phyloP scores from a whole-genome alignment of 2,113 vertebrate species.

The Pontoporia blainvillei region DNA sequence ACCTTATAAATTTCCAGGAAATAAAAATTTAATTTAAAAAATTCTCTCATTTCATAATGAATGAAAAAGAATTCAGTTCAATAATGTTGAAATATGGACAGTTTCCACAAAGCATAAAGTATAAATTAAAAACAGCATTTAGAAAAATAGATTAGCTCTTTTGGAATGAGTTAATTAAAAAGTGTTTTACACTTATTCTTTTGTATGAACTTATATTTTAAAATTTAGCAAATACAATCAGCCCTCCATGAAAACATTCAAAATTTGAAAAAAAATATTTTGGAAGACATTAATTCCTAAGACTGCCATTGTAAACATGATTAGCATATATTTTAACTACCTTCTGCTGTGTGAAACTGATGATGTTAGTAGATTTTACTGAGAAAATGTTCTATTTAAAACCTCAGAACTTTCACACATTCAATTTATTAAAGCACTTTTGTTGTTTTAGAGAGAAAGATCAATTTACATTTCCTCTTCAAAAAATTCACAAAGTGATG shows the following conservation, averaged over 20 bases:
- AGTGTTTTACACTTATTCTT: background rate
- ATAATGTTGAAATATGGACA: background rate
- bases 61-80: background rate
- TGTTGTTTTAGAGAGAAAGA: conserved; percentile 23
- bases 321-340: conserved; percentile 47
- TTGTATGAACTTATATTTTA: background rate
- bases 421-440: conserved; percentile 41
- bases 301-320: conserved; percentile 3
- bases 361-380: conserved; percentile 54
- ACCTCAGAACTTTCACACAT: conserved; percentile 20
- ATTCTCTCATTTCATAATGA: background rate
- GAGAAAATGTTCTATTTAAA: conserved; percentile 61
- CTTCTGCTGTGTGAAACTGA: conserved; percentile 48
- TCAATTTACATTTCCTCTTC: conserved; percentile 26
- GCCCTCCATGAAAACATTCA: background rate
- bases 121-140: background rate
- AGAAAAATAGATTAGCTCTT: background rate
- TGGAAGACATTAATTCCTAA: background rate
- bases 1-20: background rate
- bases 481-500: background rate
- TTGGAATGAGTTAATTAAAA: background rate
- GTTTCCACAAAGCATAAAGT: background rate
- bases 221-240: conserved; percentile 23
- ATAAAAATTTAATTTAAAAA: background rate
- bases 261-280: background rate